Conservation (phyloP, 1,140 invertebrate species). For the Hyphantria cunea region DNA sequence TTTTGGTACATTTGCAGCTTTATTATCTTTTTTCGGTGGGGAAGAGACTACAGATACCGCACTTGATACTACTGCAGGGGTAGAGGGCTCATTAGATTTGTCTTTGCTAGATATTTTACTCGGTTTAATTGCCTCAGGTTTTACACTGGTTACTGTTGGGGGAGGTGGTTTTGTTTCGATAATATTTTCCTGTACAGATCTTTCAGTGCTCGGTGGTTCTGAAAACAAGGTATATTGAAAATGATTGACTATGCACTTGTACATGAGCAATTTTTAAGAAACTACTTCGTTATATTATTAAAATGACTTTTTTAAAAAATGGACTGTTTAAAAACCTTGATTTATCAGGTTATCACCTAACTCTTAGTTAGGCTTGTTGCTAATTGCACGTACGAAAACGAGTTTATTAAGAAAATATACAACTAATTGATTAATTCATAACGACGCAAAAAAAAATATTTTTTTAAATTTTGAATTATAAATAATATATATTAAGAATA, state of each 20-base stretch:
- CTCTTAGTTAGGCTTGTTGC: too few relatives aligned
- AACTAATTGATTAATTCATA: too few relatives aligned
- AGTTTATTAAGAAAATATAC: too few relatives aligned
- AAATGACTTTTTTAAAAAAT: too few relatives aligned
- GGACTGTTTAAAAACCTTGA: too few relatives aligned
- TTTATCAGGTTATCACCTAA: too few relatives aligned
- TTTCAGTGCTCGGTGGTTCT: conserved; percentile 75
- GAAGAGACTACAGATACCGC: conserved; percentile 77
- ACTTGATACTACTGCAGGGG: conserved; percentile 63
- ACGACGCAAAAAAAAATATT: too few relatives aligned
- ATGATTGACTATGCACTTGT: too few relatives aligned
- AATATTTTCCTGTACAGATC: conserved; percentile 75
- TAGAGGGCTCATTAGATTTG: conserved; percentile 64
- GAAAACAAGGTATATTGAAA: conserved; percentile 39
- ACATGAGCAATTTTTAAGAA: too few relatives aligned
- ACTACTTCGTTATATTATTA: too few relatives aligned
- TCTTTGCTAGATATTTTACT: conserved; percentile 81
- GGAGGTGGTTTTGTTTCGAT: conserved; percentile 82
- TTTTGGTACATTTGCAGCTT: conserved; percentile 67
- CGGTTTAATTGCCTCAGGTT: conserved; percentile 82
- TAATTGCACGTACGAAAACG: too few relatives aligned
- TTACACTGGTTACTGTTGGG: conserved; percentile 66
- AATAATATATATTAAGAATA: conserved; percentile 21
- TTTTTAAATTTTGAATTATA: neutral
- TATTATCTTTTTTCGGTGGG: conserved; percentile 75